Evolutionary conservation across 1,140 invertebrate genomes (phyloP), one percentile per base, ranked within the genome.

Genomic region (Heliconius eleuchia): DNA sequence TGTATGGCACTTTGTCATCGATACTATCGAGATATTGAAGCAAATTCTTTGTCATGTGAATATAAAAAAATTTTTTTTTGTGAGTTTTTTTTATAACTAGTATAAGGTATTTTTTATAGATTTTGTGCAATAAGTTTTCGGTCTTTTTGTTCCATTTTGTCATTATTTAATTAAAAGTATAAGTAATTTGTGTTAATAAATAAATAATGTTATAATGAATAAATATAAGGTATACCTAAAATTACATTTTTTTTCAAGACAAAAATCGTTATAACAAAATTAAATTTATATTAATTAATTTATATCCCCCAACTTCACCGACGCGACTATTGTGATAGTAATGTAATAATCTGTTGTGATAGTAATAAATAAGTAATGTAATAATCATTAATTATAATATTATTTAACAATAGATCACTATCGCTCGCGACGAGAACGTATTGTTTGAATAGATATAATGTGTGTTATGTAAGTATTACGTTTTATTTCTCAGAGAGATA

Each of bases 401-500:
- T 27, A 66, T 66, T 66, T 30, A 66, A 30, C 11, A 66, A 27
- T 27, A 16, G 16, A 66, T 66, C 9, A 30, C 27, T 66, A 66
- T 66, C 60, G n/a, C 27, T 66, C 27, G n/a, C 27, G 27, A 30
- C 60, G 9, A 66, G 23, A 66, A 3, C 60, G 27, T 30, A 13
- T 66, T 66, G 60, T 66, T 66, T 66, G 27, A 66, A 27, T 1
- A 27, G 60, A 27, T 23, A 13, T 13, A 23, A 66, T 66, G 27
- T 66, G 16, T 66, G 52, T 74, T 55, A 52, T 52, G 23, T 74
- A 74, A 74, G 60, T 73, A 50, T 50, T 73, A 73, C n/a, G 72
- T 52, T 52, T 19, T 55, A 50, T 74, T 74, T 55, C 27, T 52
- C 30, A 27, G 5, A 4, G 11, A 42, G 46, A 74, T 74, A 55